Evolutionary conservation across 2,888 invertebrate genomes (phyloP).

Genomic region (Alentia gelatinosa): DNA sequence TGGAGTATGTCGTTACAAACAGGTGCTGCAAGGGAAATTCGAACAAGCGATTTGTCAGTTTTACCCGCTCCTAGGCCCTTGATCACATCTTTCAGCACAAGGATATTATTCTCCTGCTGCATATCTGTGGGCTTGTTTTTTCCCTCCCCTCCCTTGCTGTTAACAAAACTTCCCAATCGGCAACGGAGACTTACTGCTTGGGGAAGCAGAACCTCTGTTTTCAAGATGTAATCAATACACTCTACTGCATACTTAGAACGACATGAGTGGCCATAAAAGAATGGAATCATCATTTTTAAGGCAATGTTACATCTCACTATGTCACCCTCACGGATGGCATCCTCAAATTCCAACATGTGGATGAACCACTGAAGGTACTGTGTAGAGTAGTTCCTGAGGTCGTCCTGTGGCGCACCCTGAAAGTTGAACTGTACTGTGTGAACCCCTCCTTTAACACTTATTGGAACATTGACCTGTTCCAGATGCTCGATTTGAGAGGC

Average conservation of each 20-base stretch:
- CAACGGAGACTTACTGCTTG: neutral
- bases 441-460: neutral
- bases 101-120: constrained; percentile 17
- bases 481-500: neutral
- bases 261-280: neutral
- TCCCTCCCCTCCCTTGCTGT: neutral
- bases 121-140: constrained; percentile 6
- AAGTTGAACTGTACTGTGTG: neutral
- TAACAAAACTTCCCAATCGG: neutral
- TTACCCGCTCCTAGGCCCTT: constrained; percentile 42
- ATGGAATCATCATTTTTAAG: neutral
- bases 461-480: too few species aligned
- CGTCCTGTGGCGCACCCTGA: neutral
- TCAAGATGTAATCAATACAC: neutral
- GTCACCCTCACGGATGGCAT: constrained; percentile 5
- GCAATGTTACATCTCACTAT: neutral
- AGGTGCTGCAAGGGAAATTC: neutral
- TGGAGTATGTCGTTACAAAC: neutral
- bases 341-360: neutral
- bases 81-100: neutral
- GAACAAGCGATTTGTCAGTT: neutral
- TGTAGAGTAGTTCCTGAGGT: neutral
- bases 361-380: neutral
- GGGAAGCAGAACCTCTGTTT: neutral
- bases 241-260: neutral